Base-by-base conservation (phyloP, 2,113 vertebrate genomes). In the Oreocharis arfaki region DNA sequence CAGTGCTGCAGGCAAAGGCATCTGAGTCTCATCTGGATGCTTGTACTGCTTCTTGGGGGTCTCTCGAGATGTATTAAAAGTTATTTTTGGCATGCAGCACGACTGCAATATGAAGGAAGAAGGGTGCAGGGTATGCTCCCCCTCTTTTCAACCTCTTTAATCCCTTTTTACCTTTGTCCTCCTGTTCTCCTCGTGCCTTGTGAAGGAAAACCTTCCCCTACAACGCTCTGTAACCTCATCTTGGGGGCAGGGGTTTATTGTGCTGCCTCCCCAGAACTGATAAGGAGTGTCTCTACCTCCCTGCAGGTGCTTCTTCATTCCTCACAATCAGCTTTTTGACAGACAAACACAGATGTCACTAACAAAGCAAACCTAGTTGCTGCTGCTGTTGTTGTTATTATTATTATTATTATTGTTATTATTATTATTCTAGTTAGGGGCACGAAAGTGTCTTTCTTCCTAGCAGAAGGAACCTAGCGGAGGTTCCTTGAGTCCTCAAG, bases 201-300 rank as follows among this genome's bases (percentile, higher is more conserved):
- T 11, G 46, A 15, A 33, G 1, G 16, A 28, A 67, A 46, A 18
- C 18, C 64, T 35, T 19, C n/a, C 18, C 30, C 44, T 14, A 16
- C 8, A 3, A 2, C 0, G 16, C 67, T 9, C 49, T 20, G 2
- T 3, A 16, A 6, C 26, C 35, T 39, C 39, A 3, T 35, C 24
- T 3, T 16, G 3, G 2, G 28, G 30, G 1, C 9, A 8, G 9
- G 42, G 13, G 3, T 11, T 32, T 39, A 11, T 22, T 7, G 32
- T 7, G 27, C 56, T 59, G 39, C 44, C 35, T 26, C 13, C 22
- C 44, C 68, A 68, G 59, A 18, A 41, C 7, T 0, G 28, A 8
- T 3, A 6, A 28, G 10, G 26, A 9, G 28, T 1, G 5, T 15
- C 2, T 32, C 42, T 46, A 9, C 44, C 53, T 93, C 73, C 53